These are phyloP conservation scores for Drosophila prolongata DNA, from an alignment of 2,888 invertebrate genomes.

Conservation along the genomic window DNA sequence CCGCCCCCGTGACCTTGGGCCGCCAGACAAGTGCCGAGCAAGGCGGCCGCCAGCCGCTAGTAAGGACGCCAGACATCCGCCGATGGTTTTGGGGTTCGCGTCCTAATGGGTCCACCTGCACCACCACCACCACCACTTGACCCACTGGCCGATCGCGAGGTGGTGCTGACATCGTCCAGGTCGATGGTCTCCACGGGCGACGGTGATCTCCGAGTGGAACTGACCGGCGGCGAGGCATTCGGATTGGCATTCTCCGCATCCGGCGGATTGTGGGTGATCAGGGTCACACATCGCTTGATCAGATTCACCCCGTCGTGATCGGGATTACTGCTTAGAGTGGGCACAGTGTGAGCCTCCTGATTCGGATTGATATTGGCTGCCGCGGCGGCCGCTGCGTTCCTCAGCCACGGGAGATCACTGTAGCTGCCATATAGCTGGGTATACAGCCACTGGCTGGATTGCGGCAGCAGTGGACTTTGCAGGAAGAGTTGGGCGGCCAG, in stretches of 20 bases:
- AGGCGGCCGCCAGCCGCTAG: conserved; percentile 84
- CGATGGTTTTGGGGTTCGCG: conserved; percentile 84
- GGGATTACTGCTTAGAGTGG: conserved; percentile 8
- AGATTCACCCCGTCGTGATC: conserved; percentile 81
- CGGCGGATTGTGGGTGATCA: conserved; percentile 82
- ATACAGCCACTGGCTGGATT: conserved; percentile 91
- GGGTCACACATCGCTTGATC: conserved; percentile 82
- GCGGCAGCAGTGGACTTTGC: conserved; percentile 90
- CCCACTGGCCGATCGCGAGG: conserved; percentile 75
- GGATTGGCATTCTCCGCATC: conserved; percentile 82
- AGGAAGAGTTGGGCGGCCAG: conserved; percentile 90
- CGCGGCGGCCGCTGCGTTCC: conserved; percentile 82
- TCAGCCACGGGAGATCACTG: conserved; percentile 89
- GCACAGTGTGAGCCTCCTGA: neutral
- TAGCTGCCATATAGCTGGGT: conserved; percentile 90
- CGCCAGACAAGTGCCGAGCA: conserved; percentile 71
- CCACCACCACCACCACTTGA: conserved; percentile 33
- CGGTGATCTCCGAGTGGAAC: conserved; percentile 86
- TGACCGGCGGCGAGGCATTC: conserved; percentile 83
- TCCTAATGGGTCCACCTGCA: conserved; percentile 80
- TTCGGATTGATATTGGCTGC: conserved; percentile 79
- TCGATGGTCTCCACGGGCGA: conserved; percentile 85
- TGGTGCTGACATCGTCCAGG: conserved; percentile 80
- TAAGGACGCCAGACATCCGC: conserved; percentile 93
- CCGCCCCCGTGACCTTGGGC: conserved; percentile 35